Conservation (phyloP, 2,113 vertebrate genomes). For the Mellivora capensis region DNA sequence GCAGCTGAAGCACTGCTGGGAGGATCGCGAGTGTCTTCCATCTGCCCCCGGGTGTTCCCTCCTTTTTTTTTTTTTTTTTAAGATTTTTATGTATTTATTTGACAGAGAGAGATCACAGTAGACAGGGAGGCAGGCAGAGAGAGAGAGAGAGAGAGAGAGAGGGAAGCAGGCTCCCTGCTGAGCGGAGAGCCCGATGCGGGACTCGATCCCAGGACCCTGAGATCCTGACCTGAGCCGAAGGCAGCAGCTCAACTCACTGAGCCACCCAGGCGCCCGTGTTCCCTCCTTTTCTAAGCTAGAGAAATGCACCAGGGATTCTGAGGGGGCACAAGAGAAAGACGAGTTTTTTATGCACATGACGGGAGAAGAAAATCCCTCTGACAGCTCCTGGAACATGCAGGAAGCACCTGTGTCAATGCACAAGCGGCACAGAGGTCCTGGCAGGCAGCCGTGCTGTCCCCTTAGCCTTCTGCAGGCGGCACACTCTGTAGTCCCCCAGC, state of each 20-base stretch:
- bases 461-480: not conserved
- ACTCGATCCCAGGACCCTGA: too few species aligned
- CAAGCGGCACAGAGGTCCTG: accelerated
- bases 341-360: not conserved
- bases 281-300: not conserved
- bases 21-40: not conserved
- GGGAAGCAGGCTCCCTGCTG: too few species aligned
- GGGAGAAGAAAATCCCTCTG: not conserved
- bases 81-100: too few species aligned
- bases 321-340: not conserved
- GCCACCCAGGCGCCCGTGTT: too few species aligned
- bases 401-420: not conserved
- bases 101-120: too few species aligned
- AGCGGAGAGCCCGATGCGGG: too few species aligned
- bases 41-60: not conserved
- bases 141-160: too few species aligned
- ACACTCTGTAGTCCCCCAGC: not conserved
- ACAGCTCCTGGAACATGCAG: not conserved
- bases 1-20: accelerated
- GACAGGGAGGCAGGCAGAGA: too few species aligned
- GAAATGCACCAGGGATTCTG: not conserved
- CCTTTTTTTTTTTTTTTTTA: too few species aligned
- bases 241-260: too few species aligned
- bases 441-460: not conserved
- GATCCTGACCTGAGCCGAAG: too few species aligned